phyloP scores from a whole-genome alignment of 2,888 invertebrate species.

The Pachydiplax longipennis region DNA sequence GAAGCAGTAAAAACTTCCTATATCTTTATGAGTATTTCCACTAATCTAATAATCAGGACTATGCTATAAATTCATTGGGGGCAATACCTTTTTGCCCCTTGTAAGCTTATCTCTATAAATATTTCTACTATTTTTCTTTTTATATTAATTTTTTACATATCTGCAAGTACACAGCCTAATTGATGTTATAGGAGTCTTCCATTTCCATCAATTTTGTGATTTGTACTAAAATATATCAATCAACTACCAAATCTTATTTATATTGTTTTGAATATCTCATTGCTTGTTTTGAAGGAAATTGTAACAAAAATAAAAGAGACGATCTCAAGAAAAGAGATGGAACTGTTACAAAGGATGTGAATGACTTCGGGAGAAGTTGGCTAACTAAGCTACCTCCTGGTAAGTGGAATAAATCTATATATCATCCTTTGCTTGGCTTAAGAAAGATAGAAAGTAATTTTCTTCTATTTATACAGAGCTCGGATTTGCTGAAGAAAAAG shows the following conservation, averaged over 20 bases:
- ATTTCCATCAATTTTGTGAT: no score
- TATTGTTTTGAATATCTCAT: neutral
- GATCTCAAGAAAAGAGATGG: conserved; percentile 56
- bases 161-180: no score
- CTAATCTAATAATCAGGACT: no score
- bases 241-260: neutral
- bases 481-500: conserved; percentile 60
- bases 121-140: no score
- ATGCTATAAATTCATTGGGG: no score
- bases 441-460: neutral
- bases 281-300: conserved; percentile 55
- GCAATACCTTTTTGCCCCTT: no score
- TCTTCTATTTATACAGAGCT: conserved; percentile 50
- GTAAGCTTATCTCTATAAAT: no score
- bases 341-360: conserved; percentile 62
- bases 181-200: no score
- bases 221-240: no score
- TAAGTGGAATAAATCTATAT: neutral
- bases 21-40: no score
- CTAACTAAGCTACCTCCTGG: conserved; percentile 54
- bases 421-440: neutral
- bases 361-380: conserved; percentile 68
- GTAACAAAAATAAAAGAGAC: conserved; percentile 57
- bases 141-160: no score
- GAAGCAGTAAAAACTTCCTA: no score